These are phyloP conservation scores for Polyploca ridens DNA, from an alignment of 2,888 invertebrate genomes.

Conservation along the genomic window DNA sequence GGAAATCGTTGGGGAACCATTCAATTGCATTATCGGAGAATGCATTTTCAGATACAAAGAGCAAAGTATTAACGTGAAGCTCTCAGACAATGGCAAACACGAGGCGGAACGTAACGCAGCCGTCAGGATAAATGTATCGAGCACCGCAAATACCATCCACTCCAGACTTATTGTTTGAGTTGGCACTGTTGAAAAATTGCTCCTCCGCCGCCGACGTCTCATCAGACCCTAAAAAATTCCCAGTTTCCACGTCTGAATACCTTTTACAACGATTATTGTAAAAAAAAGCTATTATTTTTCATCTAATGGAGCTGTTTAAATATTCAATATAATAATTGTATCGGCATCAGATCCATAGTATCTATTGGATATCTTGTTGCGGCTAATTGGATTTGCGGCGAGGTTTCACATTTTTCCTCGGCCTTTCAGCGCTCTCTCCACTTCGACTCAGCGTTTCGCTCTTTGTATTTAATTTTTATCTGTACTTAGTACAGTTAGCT, in stretches of 20 bases:
- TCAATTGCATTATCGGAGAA: constrained; percentile 59
- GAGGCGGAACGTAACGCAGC: constrained; percentile 60
- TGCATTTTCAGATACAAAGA: constrained; percentile 65
- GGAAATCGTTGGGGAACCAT: constrained; percentile 43
- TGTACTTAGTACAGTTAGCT: constrained; percentile 44
- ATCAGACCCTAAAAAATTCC: constrained; percentile 39
- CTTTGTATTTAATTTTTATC: constrained; percentile 73
- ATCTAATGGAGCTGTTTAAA: constrained; percentile 36
- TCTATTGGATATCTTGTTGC: constrained; percentile 60
- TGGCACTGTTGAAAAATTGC: constrained; percentile 68
- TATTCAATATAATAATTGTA: constrained; percentile 62
- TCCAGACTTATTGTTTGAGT: constrained; percentile 73
- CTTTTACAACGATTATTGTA: constrained; percentile 29
- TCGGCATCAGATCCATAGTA: constrained; percentile 58
- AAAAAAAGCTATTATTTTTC: constrained; percentile 20
- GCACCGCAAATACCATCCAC: constrained; percentile 64
- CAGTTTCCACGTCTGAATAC: constrained; percentile 40
- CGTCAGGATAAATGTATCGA: constrained; percentile 72
- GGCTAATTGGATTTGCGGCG: constrained; percentile 73
- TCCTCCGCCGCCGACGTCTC: constrained; percentile 26
- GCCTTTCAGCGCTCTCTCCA: constrained; percentile 47
- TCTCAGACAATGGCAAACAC: constrained; percentile 76
- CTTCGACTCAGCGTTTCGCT: constrained; percentile 43
- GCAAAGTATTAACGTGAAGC: constrained; percentile 65
- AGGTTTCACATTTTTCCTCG: constrained; percentile 62